Percentiles rank a stretch among this genome's conserved stretches.
phyloP scores from a whole-genome alignment of 2,797 vertebrate species.

The Sebastes cheni region DNA sequence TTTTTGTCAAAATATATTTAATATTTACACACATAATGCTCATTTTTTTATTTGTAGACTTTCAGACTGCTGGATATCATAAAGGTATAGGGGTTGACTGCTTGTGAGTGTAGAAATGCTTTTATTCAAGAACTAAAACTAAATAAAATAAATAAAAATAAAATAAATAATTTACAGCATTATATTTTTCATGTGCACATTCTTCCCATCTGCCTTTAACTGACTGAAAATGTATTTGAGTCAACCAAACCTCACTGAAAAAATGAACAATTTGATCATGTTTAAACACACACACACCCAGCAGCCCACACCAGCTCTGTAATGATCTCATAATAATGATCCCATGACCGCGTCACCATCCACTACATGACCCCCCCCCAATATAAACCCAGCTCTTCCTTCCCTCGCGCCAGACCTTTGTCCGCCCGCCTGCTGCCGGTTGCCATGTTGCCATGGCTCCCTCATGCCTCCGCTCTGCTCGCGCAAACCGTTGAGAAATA shows the following conservation, averaged over 20 bases:
- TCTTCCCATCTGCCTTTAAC: background rate
- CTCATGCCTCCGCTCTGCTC: slow-evolving; percentile 75
- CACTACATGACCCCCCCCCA: background rate
- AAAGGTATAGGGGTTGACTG: background rate
- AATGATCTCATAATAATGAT: background rate
- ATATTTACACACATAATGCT: background rate
- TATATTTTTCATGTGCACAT: background rate
- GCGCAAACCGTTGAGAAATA: slow-evolving; percentile 76
- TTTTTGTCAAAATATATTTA: background rate
- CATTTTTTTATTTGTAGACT: background rate
- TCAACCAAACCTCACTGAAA: background rate
- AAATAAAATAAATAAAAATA: background rate
- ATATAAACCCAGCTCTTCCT: slow-evolving; percentile 26
- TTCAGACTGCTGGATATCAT: background rate
- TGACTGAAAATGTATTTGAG: background rate
- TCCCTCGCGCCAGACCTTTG: slow-evolving; percentile 77
- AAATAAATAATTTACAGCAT: background rate
- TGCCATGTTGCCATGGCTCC: slow-evolving; percentile 83
- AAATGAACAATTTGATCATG: background rate
- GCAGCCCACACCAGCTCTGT: slow-evolving; percentile 5
- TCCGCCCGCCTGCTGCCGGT: slow-evolving; percentile 73
- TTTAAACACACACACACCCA: background rate
- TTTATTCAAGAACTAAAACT: background rate
- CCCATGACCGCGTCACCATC: slow-evolving; percentile 5
- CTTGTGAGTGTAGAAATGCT: background rate